These are phyloP conservation scores for Steinernema feltiae DNA, from an alignment of 1,140 invertebrate species.

Conservation along the genomic window DNA sequence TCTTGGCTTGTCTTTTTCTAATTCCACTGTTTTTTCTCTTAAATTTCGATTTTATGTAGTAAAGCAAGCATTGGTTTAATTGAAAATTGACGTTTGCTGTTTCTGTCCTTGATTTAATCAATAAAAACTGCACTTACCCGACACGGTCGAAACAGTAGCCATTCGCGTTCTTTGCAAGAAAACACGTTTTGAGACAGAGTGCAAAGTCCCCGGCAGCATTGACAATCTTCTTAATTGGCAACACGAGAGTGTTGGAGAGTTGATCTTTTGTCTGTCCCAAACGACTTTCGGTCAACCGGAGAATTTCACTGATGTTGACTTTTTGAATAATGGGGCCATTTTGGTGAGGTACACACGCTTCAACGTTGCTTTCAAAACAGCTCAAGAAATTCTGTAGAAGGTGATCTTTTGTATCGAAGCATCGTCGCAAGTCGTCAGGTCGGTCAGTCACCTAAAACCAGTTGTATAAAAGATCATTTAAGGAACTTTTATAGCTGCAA, in stretches of 20 bases:
- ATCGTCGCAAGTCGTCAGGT: constrained; percentile 28
- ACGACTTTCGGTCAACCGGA: constrained; percentile 22
- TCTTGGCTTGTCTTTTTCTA: too few species aligned
- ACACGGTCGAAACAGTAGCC: constrained; percentile 38
- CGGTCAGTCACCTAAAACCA: constrained; percentile 29
- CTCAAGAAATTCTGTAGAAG: constrained; percentile 34
- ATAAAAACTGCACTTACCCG: constrained; percentile 19
- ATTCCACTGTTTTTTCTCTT: too few species aligned
- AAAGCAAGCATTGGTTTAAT: too few species aligned
- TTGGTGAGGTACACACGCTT: constrained; percentile 25
- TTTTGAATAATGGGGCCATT: constrained; percentile 33
- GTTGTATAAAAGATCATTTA: too few species aligned
- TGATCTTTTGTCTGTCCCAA: constrained; percentile 21
- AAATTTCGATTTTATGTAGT: too few species aligned
- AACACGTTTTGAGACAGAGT: constrained; percentile 34
- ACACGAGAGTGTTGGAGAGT: constrained; percentile 30
- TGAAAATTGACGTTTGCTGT: too few species aligned
- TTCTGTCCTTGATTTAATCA: neutral
- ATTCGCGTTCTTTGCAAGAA: constrained; percentile 31
- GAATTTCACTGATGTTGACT: constrained; percentile 26
- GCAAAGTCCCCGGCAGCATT: constrained; percentile 38
- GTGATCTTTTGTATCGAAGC: constrained; percentile 35
- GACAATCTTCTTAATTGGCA: constrained; percentile 31
- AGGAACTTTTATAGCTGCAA: too few species aligned
- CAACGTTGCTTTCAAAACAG: constrained; percentile 35